phyloP scores from a whole-genome alignment of 2,888 invertebrate genomes.

The Plutella xylostella region DNA sequence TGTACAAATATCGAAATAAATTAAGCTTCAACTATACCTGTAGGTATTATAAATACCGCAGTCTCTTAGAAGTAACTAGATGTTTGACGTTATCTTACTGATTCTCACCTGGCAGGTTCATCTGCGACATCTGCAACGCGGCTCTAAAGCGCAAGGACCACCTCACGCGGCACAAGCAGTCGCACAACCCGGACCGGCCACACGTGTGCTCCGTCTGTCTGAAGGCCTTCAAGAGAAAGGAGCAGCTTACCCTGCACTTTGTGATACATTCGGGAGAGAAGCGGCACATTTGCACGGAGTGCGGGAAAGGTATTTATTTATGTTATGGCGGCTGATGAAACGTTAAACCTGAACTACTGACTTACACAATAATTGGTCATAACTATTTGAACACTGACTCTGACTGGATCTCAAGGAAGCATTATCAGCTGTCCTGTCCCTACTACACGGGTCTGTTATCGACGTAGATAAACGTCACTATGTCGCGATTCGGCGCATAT shows the following conservation, averaged over 20 bases:
- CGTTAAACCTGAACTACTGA: too few species aligned
- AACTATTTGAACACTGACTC: too few species aligned
- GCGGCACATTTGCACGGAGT: conserved; percentile 87
- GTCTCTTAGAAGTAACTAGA: too few species aligned
- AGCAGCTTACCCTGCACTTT: conserved; percentile 88
- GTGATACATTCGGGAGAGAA: conserved; percentile 93
- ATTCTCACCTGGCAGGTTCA: conserved; percentile 64
- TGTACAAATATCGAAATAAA: too few species aligned
- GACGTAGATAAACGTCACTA: too few species aligned
- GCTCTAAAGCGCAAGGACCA: conserved; percentile 90
- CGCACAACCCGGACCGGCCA: conserved; percentile 89
- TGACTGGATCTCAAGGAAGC: neutral
- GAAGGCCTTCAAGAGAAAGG: conserved; percentile 90
- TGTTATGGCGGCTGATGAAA: neutral
- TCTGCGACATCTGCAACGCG: conserved; percentile 91
- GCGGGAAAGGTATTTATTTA: conserved; percentile 86
- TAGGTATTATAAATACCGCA: too few species aligned
- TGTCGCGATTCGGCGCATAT: too few species aligned
- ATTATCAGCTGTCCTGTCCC: too few species aligned
- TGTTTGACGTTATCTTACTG: too few species aligned
- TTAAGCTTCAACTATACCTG: too few species aligned
- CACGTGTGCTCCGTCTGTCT: conserved; percentile 90
- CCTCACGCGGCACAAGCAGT: conserved; percentile 86
- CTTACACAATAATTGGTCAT: too few species aligned
- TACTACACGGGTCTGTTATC: too few species aligned